phyloP scores from a whole-genome alignment of 1,140 invertebrate species.

The Orchesella cincta region DNA sequence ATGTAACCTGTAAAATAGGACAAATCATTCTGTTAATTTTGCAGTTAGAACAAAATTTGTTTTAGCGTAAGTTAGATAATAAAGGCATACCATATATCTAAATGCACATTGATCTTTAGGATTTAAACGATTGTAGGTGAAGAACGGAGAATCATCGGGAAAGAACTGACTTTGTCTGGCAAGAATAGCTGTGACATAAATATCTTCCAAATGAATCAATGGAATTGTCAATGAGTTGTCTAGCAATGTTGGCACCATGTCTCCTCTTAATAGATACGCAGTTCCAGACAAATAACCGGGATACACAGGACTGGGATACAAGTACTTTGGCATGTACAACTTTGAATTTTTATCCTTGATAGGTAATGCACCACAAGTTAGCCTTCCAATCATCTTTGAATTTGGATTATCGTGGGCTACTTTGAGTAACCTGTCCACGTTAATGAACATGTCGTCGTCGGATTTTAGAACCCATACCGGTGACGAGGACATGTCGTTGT shows the following conservation, averaged over 20 bases:
- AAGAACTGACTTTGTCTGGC: constrained; percentile 59
- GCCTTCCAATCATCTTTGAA: constrained; percentile 45
- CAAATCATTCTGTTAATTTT: background rate
- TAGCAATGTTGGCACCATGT: constrained; percentile 69
- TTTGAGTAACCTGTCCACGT: constrained; percentile 53
- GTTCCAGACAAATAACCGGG: constrained; percentile 83
- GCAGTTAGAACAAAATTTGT: background rate
- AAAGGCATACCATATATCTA: constrained; percentile 45
- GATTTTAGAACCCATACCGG: constrained; percentile 58
- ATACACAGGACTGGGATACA: constrained; percentile 72
- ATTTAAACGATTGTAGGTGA: constrained; percentile 60
- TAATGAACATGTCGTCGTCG: constrained; percentile 62
- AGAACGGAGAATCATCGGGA: constrained; percentile 63
- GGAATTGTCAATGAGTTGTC: constrained; percentile 68
- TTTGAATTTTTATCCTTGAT: constrained; percentile 51
- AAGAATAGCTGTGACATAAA: constrained; percentile 65
- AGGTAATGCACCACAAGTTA: constrained; percentile 9
- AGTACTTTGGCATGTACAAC: constrained; percentile 68
- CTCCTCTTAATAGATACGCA: constrained; percentile 76
- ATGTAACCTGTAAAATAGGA: constrained; percentile 47
- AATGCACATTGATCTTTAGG: constrained; percentile 47
- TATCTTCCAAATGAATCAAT: constrained; percentile 79
- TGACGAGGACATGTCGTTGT: constrained; percentile 37
- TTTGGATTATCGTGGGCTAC: constrained; percentile 41
- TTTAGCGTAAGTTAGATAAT: background rate